Base-by-base conservation (phyloP, 2,797 vertebrate species). In the Rhadinocentrus ornatus region DNA sequence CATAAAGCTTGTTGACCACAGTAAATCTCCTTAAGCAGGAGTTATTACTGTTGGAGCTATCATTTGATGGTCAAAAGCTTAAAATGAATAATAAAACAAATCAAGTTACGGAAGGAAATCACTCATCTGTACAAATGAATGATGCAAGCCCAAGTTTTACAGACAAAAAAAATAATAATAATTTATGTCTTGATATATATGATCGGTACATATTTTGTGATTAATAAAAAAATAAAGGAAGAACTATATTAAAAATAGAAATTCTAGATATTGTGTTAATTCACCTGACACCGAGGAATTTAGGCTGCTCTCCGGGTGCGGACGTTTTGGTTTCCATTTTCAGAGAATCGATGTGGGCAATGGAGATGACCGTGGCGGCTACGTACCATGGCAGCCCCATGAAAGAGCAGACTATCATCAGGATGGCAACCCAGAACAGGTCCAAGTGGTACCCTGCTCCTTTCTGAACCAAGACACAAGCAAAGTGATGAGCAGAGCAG, bases 241-340 rank as follows among this genome's bases (percentile, higher is more conserved):
- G 12, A 44, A 50, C 3, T 11, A 50, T 3, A 50, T 50, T 22
- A 50, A 50, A 48, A n/a, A 8, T 3, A 6, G 39, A 15, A 16
- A 48, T 48, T 48, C 44, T n/a, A n/a, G 27, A 55, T 29, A 20
- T 2, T 0, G 29, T 5, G 3, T 31, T 10, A 0, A 76, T 91
- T 29, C 83, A 98, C 98, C 98, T 96, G 79, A 99, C 98, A 70
- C 98, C 98, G 37, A 99, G 91, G 87, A 99, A 99, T 84, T 98
- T 99, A 13, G 98, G 98, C 84, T 96, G 95, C 54, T 99, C 98
- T 67, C 98, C 98, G 0, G 98, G 98, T 1, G 98, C 98, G 0
- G 97, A 99, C 0, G 98, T 99, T 92, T 99, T 89, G 0, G 98
- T 99, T 92, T 99, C 98, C 98, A 99, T 99, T 92, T 98, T 99